Evolutionary conservation across 2,797 vertebrate species (phyloP), one percentile per base, ranked within the genome.

Genomic region (Acanthopagrus latus): DNA sequence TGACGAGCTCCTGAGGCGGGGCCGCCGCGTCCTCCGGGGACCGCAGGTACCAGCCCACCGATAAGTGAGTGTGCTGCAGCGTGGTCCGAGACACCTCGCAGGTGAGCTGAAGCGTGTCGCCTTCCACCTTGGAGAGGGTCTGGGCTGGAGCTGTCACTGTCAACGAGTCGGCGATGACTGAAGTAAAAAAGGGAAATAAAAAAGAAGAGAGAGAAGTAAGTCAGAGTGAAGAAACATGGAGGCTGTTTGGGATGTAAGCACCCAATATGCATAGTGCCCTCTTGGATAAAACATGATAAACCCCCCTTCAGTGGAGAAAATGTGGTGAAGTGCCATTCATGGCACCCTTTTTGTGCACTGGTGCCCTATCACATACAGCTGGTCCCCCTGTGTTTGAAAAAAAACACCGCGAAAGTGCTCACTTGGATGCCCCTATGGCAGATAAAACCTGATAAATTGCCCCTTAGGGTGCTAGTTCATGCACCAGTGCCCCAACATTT

Each of bases 111-210:
- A 99, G 91, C 0, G 95, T 96, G 90, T 98, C 97, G 0, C 95
- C 97, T 62, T 99, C 98, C 78, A 99, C 97, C 87, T 96, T 98
- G 90, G 97, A 97, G 64, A 99, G 92, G 0, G 96, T 97, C 94
- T 98, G 97, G 0, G 96, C 92, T 2, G 96, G 25, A 0, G 97
- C 96, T 0, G 93, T 91, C 59, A 97, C 96, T 0, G 95, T 94
- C 87, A 99, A 93, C 0, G 97, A 96, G 92, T 99, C 97, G 0
- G 97, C 95, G 43, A 99, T 99, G 89, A 99, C 98, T 99, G 63
- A 67, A 13, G 58, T 0, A 79, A 76, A 58, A n/a, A 16, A 43
- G 58, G 18, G 27, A 27, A 27, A 27, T 27, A 27, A 27, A 27
- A 27, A 48, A 46, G 18, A 73, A 57, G 4, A 77, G 13, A 74